Conservation (phyloP, 2,888 invertebrate genomes). For the Aphrophora alni region DNA sequence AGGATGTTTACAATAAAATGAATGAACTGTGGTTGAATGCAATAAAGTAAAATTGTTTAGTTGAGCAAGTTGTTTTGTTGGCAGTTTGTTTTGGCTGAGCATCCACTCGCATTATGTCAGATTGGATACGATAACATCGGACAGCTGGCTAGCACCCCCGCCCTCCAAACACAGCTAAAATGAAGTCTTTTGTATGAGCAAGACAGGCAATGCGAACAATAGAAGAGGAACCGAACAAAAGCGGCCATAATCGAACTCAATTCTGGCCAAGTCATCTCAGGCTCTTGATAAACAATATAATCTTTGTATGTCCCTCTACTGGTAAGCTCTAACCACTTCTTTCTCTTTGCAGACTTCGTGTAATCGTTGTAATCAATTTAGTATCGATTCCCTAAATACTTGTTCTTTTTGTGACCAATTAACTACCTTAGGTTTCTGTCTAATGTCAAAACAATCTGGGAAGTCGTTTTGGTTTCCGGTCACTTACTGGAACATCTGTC, state of each 20-base stretch:
- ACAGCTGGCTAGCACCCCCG: constrained; percentile 20
- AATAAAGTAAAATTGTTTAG: constrained; percentile 2
- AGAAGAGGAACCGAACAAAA: constrained; percentile 28
- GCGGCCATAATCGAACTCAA: constrained; percentile 35
- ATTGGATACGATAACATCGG: constrained; percentile 15
- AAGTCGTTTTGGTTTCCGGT: background rate
- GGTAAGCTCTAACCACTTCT: constrained; percentile 19
- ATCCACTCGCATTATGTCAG: constrained; percentile 21
- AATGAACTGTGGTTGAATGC: background rate
- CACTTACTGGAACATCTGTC: background rate
- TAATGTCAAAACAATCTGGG: background rate
- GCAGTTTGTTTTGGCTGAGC: background rate
- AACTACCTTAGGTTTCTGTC: background rate
- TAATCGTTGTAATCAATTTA: constrained; percentile 32
- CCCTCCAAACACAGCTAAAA: constrained; percentile 22
- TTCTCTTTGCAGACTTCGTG: constrained; percentile 28
- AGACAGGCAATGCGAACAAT: constrained; percentile 22
- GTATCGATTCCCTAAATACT: constrained; percentile 9
- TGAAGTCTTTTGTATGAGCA: constrained; percentile 31
- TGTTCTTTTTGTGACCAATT: background rate
- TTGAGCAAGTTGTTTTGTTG: background rate
- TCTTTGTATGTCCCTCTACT: constrained; percentile 19
- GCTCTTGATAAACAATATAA: constrained; percentile 33
- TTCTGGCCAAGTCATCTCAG: constrained; percentile 33
- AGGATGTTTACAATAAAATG: background rate